A percentile compares a stretch with the other conserved stretches of the same genome.
Conservation (phyloP, 2,797 vertebrate species). For the Esox masquinongy region DNA sequence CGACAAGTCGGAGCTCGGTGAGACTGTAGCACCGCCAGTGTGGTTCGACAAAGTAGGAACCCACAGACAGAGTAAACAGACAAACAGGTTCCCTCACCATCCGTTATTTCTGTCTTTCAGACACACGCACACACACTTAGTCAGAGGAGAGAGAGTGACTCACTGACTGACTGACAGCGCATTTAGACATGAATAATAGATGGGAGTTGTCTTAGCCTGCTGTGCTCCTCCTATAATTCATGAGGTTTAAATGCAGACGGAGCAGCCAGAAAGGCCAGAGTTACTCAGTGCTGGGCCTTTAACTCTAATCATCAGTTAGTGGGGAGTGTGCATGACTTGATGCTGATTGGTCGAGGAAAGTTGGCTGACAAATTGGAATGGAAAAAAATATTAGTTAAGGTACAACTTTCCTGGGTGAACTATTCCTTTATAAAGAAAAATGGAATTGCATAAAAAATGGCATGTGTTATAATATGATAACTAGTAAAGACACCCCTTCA, state of each 20-base stretch:
- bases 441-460: background rate
- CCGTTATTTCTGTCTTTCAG: background rate
- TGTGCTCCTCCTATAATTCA: conserved; percentile 66
- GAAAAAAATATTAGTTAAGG: background rate
- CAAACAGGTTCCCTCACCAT: background rate
- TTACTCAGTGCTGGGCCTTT: conserved; percentile 31
- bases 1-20: background rate
- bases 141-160: background rate
- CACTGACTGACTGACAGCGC: conserved; percentile 55
- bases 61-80: background rate
- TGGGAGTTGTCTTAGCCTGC: conserved; percentile 63
- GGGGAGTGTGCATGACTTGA: conserved; percentile 8
- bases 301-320: conserved; percentile 8
- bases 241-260: conserved; percentile 61
- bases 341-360: background rate
- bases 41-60: background rate
- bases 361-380: background rate
- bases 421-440: background rate
- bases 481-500: background rate
- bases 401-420: background rate
- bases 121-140: background rate
- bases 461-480: background rate
- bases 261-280: conserved; percentile 38
- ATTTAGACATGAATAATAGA: conserved; percentile 74
- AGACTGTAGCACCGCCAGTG: background rate